A percentile compares a stretch with the other conserved stretches of the same genome.
Conservation (phyloP, 2,797 vertebrate species). For the Phoebastria nigripes region DNA sequence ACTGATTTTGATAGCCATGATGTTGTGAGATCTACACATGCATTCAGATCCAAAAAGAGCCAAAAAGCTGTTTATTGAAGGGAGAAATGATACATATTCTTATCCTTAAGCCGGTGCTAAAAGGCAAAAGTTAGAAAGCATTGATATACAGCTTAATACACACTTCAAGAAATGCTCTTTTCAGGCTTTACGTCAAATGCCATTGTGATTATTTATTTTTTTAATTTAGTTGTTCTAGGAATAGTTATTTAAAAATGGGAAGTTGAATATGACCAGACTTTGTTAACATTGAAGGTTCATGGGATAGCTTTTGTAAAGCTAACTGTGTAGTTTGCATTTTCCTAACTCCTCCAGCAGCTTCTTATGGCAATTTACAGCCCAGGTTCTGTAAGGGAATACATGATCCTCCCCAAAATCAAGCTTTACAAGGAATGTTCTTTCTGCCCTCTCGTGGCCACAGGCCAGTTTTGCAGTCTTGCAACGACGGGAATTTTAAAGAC, state of each 20-base stretch:
- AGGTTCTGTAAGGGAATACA: rapidly evolving
- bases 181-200: neutral
- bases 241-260: neutral
- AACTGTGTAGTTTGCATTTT: neutral
- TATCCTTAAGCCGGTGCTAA: neutral
- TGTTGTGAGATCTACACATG: neutral
- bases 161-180: neutral
- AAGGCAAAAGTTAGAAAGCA: neutral
- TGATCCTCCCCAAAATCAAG: neutral
- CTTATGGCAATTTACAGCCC: neutral
- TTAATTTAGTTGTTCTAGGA: neutral
- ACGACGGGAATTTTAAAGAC: neutral
- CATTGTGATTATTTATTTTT: neutral
- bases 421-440: neutral
- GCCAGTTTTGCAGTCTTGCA: neutral
- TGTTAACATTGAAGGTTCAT: neutral
- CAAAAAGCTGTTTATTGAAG: neutral
- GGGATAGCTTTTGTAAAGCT: neutral
- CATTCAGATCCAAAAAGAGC: neutral
- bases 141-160: neutral
- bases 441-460: constrained; percentile 69
- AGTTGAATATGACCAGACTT: neutral
- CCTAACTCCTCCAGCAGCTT: neutral
- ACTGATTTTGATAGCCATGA: neutral
- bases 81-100: neutral